These are phyloP conservation scores for Rostratula benghalensis DNA, from an alignment of 2,113 vertebrate genomes.

Conservation along the genomic window DNA sequence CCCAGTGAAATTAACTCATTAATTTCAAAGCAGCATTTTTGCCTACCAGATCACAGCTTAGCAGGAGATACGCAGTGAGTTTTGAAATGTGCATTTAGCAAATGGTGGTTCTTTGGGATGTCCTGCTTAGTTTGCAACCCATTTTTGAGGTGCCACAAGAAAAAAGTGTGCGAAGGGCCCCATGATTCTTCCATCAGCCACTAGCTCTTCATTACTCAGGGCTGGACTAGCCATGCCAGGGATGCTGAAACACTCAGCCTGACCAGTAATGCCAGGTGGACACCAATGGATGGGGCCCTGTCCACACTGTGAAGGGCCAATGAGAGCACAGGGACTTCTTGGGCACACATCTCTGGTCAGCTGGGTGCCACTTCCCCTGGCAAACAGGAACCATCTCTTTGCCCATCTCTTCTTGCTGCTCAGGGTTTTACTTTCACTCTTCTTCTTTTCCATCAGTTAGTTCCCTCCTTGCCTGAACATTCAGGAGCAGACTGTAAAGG, in stretches of 20 bases:
- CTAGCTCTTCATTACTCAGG: neutral
- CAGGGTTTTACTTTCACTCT: neutral
- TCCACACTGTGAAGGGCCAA: rapidly evolving
- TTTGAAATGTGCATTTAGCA: neutral
- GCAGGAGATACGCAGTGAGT: rapidly evolving
- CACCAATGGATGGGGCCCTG: rapidly evolving
- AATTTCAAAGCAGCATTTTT: neutral
- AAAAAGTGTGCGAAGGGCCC: neutral
- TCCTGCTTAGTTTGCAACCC: neutral
- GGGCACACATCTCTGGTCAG: neutral
- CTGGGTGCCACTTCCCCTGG: neutral
- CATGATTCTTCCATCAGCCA: neutral
- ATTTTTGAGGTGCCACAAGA: neutral
- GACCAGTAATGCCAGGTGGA: neutral
- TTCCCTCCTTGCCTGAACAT: neutral
- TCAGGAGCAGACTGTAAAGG: neutral
- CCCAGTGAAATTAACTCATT: neutral
- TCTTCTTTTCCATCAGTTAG: neutral
- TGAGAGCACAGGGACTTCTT: neutral
- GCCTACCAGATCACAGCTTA: neutral
- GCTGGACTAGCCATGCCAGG: neutral
- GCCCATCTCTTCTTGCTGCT: neutral
- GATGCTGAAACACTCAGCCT: neutral
- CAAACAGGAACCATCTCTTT: neutral
- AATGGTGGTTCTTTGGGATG: neutral